These are phyloP conservation scores for Parus major DNA, from an alignment of 2,113 vertebrate species.

Conservation along the genomic window DNA sequence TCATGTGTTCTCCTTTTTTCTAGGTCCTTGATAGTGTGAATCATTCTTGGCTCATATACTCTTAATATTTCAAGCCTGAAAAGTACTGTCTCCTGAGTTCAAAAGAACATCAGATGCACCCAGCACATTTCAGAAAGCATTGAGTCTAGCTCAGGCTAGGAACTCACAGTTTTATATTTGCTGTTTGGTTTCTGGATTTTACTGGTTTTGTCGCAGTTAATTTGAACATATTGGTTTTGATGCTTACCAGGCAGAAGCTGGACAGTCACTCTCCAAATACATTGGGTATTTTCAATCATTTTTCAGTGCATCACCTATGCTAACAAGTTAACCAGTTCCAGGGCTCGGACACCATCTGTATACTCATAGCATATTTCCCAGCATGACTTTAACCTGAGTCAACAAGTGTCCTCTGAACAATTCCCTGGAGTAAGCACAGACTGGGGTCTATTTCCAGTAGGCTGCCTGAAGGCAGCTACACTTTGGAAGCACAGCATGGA, in stretches of 20 bases:
- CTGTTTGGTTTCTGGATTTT: background rate
- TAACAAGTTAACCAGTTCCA: background rate
- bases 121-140: background rate
- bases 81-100: background rate
- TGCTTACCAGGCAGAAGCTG: background rate
- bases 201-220: background rate
- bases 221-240: background rate
- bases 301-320: background rate
- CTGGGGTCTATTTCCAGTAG: background rate
- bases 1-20: background rate
- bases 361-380: background rate
- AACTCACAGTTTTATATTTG: background rate
- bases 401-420: background rate
- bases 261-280: background rate
- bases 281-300: background rate
- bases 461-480: background rate
- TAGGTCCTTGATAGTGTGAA: conserved; percentile 5
- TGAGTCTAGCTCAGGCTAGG: background rate
- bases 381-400: background rate
- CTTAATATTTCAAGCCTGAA: conserved; percentile 32
- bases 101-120: conserved; percentile 22
- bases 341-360: background rate
- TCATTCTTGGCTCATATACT: conserved; percentile 21
- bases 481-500: background rate
- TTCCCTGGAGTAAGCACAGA: background rate